Evolutionary conservation across 2,113 vertebrate species (phyloP).

Genomic region (Isichthys henryi): DNA sequence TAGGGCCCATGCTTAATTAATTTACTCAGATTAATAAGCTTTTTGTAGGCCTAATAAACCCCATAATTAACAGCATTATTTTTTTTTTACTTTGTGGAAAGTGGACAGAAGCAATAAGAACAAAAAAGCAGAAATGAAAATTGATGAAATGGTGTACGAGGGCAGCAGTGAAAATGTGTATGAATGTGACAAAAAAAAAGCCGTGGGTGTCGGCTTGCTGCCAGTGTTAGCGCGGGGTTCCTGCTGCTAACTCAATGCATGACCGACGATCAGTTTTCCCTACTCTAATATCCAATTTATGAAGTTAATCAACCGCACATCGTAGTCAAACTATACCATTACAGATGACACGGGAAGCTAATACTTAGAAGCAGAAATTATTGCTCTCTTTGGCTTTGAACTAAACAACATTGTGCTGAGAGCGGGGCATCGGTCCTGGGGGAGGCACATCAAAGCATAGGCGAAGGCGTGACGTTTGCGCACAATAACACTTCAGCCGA

Average conservation of each 20-base stretch:
- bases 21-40: background rate
- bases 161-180: slow-evolving; percentile 33
- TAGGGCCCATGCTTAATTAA: background rate
- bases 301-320: slow-evolving; percentile 79
- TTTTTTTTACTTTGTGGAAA: background rate
- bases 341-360: slow-evolving; percentile 74
- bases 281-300: slow-evolving; percentile 77
- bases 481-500: slow-evolving; percentile 61
- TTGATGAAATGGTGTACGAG: background rate
- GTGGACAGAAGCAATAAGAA: background rate
- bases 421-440: slow-evolving; percentile 42
- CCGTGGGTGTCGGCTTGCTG: slow-evolving; percentile 67
- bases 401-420: slow-evolving; percentile 77
- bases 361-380: slow-evolving; percentile 77
- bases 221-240: slow-evolving; percentile 69
- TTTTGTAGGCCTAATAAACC: background rate
- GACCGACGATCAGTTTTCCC: slow-evolving; percentile 59
- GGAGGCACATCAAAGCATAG: slow-evolving; percentile 71
- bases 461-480: slow-evolving; percentile 59
- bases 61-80: background rate
- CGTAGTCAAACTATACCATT: slow-evolving; percentile 79
- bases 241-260: slow-evolving; percentile 68
- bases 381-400: slow-evolving; percentile 73
- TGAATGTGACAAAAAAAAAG: slow-evolving; percentile 45
- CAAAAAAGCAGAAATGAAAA: background rate